Base-by-base conservation (phyloP, 2,797 vertebrate genomes). In the Halcyon smyrnensis region DNA sequence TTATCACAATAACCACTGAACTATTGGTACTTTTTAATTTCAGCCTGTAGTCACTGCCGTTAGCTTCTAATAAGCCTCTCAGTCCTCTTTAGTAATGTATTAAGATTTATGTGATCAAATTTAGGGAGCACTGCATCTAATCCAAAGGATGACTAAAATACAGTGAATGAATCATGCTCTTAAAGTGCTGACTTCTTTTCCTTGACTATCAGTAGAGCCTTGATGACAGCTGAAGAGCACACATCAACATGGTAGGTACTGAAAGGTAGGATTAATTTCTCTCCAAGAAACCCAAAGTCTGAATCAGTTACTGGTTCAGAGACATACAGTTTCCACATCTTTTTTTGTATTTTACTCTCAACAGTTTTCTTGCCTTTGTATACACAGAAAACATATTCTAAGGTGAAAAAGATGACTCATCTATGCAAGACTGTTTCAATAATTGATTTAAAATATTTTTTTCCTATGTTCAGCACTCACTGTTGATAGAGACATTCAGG, bases 111-210 rank as follows among this genome's bases (percentile, higher is more conserved):
- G 37, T 73, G 59, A 65, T 59, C 54, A 82, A 79, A 89, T 3
- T 51, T 67, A 79, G 15, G 67, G 23, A 84, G 13, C 37, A 62
- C 50, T 91, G 41, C 62, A 81, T 79, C 23, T 54, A 50, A 69
- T 73, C 67, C 19, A 51, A 54, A 81, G 12, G n/a, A 83, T 39
- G 23, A 23, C 36, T 94, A 78, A 90, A 93, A 82, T 73, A 84
- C 2, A 2, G n/a, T 62, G 25, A 57, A 73, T 86, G 59, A 95
- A 69, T 93, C 77, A 89, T 74, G 19, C 21, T 28, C 18, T 76
- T 15, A 82, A 94, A 94, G 13, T 84, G 88, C 63, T 95, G 88
- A 87, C 74, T 89, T 87, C 20, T 91, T 86, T 86, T 70, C 45
- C 84, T 48, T 73, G 70, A 82, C 62, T 88, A 82, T 19, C 46